These are phyloP conservation scores for Trissolcus brochymenae DNA, from an alignment of 2,888 invertebrate species.

Conservation along the genomic window DNA sequence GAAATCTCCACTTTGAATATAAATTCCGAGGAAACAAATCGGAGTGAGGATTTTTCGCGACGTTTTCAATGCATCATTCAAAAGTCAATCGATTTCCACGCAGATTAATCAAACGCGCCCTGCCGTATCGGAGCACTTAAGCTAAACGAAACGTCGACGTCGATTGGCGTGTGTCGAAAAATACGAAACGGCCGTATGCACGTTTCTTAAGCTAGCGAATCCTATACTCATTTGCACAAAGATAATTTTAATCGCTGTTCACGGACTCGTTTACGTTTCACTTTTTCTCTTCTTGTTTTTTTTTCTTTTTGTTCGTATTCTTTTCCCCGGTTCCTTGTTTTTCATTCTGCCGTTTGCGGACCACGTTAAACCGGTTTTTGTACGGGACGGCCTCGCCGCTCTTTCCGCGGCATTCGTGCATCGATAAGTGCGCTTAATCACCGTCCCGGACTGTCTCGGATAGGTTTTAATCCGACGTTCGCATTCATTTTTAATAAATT, in stretches of 20 bases:
- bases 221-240: slow-evolving; percentile 54
- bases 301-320: slow-evolving; percentile 17
- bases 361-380: slow-evolving; percentile 51
- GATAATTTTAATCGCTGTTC: slow-evolving; percentile 57
- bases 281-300: slow-evolving; percentile 21
- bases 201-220: slow-evolving; percentile 45
- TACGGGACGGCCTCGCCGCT: slow-evolving; percentile 42
- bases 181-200: slow-evolving; percentile 38
- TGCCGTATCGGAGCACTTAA: slow-evolving; percentile 24
- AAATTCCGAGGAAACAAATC: not conserved
- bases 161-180: slow-evolving; percentile 53
- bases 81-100: slow-evolving; percentile 53
- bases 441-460: slow-evolving; percentile 38
- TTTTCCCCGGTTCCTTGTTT: slow-evolving; percentile 2
- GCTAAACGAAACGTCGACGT: slow-evolving; percentile 41
- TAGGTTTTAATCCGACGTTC: slow-evolving; percentile 46
- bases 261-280: slow-evolving; percentile 50
- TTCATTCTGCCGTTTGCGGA: slow-evolving; percentile 36
- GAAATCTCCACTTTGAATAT: slow-evolving; percentile 27
- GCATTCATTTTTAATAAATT: slow-evolving; percentile 43
- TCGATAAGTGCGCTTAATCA: slow-evolving; percentile 54
- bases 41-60: slow-evolving; percentile 24
- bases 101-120: slow-evolving; percentile 45
- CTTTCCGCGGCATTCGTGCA: slow-evolving; percentile 49
- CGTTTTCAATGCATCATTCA: slow-evolving; percentile 47